Evolutionary conservation across 2,797 vertebrate genomes (phyloP), one percentile per base, ranked within the genome.

Genomic region (Galago senegalensis): DNA sequence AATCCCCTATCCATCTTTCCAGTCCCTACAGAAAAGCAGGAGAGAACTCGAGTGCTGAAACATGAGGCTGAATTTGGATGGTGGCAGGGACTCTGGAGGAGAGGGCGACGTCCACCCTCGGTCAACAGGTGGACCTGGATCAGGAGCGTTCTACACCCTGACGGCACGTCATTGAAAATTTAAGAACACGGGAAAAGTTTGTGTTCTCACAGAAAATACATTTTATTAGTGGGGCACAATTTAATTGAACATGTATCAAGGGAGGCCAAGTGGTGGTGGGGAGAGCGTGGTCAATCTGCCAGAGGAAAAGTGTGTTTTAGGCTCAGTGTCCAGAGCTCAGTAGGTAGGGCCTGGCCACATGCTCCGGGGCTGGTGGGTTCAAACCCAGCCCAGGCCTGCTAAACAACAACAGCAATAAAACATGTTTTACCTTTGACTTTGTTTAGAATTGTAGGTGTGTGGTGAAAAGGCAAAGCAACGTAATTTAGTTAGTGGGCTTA

Each of bases 51-150:
- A 25, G 12, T 27, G 5, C n/a, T 37, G 23, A 43, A 83, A 7
- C 49, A 20, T 9, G n/a, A 23, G 13, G 53, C 6, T 7, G 82
- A 20, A 4, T 18, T 34, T 6, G 8, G 10, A 34, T 29, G 4
- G 25, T 0, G 29, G 6, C 0, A 1, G 37, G 23, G 4, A 23
- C 18, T 65, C 16, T 21, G 56, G 13, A 34, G 37, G 12, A 5
- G 4, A 29, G 53, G 49, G 14, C 14, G 56, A 34, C 1, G 4
- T 4, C 34, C 65, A 34, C 17, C 3, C 9, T 1, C 0, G 29
- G 23, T 23, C 23, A 3, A 21, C 13, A 43, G 27, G 2, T 20
- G 40, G 34, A 21, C 14, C 3, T 4, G 6, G 14, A 8, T n/a
- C 21, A 46, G 53, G 7, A 4, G 20, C 2, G 1, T 21, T 20